Evolutionary conservation across 2,113 vertebrate genomes (phyloP).

Genomic region (Rattus rattus): DNA sequence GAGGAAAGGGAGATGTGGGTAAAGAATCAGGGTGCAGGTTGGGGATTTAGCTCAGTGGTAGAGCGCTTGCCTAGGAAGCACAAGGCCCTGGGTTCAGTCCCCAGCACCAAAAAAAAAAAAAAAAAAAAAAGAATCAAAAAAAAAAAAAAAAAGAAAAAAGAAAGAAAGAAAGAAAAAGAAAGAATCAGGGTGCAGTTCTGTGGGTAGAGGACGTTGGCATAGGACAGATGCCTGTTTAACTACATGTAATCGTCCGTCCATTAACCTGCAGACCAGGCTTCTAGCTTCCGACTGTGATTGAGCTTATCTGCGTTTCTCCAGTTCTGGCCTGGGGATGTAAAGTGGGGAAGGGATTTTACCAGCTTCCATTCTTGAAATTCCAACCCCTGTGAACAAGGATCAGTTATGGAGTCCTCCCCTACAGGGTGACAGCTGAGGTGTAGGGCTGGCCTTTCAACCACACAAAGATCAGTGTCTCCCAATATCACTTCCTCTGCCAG

Average conservation of each 20-base stretch:
- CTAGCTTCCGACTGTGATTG: background rate
- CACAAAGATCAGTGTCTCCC: background rate
- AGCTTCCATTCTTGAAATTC: conserved; percentile 58
- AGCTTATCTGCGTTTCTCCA: background rate
- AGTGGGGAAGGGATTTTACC: background rate
- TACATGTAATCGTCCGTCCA: background rate
- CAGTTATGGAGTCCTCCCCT: background rate
- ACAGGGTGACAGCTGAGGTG: background rate
- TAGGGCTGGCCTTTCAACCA: conserved; percentile 5
- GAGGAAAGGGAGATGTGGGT: background rate
- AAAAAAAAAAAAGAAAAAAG: no score
- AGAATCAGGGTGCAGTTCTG: background rate
- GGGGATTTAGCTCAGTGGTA: no score
- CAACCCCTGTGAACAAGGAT: background rate
- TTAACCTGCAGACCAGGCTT: conserved; percentile 52
- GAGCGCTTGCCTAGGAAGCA: no score
- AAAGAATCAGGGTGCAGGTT: background rate
- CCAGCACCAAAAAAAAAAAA: no score
- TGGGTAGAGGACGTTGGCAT: no score
- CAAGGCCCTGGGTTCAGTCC: no score
- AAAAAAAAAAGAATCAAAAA: no score
- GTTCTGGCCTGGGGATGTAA: background rate
- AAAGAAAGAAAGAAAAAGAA: no score
- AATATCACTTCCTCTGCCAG: background rate
- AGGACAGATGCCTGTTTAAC: background rate